These are phyloP conservation scores for Scolanthus callimorphus DNA, from an alignment of 92 coral and sea anemone species.

Conservation along the genomic window DNA sequence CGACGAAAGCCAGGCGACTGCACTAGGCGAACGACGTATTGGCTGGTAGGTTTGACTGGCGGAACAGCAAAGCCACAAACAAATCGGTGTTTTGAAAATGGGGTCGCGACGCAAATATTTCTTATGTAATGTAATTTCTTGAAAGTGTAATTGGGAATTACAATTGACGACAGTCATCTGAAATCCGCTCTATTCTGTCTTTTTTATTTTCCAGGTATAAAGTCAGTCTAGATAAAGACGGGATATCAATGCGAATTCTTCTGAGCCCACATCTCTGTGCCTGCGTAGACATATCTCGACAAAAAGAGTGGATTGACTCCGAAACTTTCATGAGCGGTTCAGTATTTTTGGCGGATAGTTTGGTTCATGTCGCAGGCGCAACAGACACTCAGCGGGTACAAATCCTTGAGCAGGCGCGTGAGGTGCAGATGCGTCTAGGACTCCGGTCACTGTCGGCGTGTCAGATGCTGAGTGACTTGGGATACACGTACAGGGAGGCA, in stretches of 20 bases:
- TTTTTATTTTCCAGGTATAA: background rate
- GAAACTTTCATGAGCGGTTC: constrained; percentile 43
- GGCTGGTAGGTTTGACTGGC: no score
- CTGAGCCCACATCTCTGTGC: constrained; percentile 81
- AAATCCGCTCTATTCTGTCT: no score
- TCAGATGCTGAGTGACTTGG: constrained; percentile 61
- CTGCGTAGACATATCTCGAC: constrained; percentile 30
- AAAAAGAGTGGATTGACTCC: constrained; percentile 12
- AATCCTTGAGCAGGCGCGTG: constrained; percentile 64
- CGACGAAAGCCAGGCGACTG: no score
- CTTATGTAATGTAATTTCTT: no score
- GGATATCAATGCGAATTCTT: constrained; percentile 60
- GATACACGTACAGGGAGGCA: constrained; percentile 87
- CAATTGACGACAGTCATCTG: no score
- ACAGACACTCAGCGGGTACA: constrained; percentile 68
- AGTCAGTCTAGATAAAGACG: constrained; percentile 16
- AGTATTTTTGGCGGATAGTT: constrained; percentile 69
- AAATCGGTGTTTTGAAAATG: no score
- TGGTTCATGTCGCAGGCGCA: constrained; percentile 80
- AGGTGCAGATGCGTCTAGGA: constrained; percentile 39
- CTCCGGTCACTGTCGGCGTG: constrained; percentile 39
- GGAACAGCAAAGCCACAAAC: no score
- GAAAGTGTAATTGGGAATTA: no score
- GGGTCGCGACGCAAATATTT: no score
- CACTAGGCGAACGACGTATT: no score